A percentile compares a stretch with the other conserved stretches of the same genome.
phyloP scores from a whole-genome alignment of 1,140 invertebrate genomes.

The Spodoptera frugiperda region DNA sequence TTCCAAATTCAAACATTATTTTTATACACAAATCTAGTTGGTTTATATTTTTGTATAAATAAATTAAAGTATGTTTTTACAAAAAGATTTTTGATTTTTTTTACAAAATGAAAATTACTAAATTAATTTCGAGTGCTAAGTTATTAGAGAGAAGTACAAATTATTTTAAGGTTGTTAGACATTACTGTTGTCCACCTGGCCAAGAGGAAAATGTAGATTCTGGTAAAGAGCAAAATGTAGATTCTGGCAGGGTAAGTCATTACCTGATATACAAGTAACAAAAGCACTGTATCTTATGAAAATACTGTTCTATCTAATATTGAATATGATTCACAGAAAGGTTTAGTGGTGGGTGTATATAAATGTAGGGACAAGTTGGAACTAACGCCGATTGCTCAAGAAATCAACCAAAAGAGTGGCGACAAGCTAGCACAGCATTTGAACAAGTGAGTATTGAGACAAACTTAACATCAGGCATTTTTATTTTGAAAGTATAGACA shows the following conservation, averaged over 20 bases:
- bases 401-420: slow-evolving; percentile 73
- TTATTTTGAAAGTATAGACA: no score
- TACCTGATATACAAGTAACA: neutral
- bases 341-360: slow-evolving; percentile 78
- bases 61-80: slow-evolving; percentile 45
- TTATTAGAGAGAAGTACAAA: slow-evolving; percentile 40
- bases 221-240: neutral
- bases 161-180: slow-evolving; percentile 40
- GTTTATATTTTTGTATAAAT: slow-evolving; percentile 53
- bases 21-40: slow-evolving; percentile 66
- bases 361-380: slow-evolving; percentile 66
- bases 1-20: slow-evolving; percentile 31
- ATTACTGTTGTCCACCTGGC: slow-evolving; percentile 41
- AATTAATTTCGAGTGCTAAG: slow-evolving; percentile 69
- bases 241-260: slow-evolving; percentile 2
- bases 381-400: slow-evolving; percentile 69
- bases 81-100: slow-evolving; percentile 54
- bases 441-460: slow-evolving; percentile 66
- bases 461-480: no score
- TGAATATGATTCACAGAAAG: slow-evolving; percentile 67
- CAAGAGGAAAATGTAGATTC: no score
- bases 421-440: slow-evolving; percentile 73
- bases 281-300: neutral
- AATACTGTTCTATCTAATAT: neutral
- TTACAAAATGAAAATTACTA: slow-evolving; percentile 68